Percentiles rank a stretch among this genome's conserved stretches.
Conservation (phyloP, 2,888 invertebrate genomes). For the Xestia rhomboidea region DNA sequence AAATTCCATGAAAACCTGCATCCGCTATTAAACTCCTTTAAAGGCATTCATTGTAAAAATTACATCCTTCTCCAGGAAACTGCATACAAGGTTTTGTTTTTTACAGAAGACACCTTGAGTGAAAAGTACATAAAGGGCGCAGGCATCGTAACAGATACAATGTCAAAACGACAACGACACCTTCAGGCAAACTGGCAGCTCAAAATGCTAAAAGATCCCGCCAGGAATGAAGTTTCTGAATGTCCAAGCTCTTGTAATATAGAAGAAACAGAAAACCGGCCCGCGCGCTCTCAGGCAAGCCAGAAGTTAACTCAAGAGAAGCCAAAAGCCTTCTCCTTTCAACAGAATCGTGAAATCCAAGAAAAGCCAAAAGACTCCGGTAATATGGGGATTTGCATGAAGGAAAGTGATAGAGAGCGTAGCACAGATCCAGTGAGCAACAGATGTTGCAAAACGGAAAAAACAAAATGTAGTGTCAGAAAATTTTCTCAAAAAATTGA, state of each 20-base stretch:
- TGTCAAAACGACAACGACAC: neutral
- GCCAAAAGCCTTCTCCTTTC: no score
- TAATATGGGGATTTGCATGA: neutral
- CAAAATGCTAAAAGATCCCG: neutral
- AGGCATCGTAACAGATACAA: neutral
- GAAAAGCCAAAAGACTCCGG: neutral
- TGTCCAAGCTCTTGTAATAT: neutral
- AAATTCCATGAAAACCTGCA: no score
- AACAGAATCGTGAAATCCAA: neutral
- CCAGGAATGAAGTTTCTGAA: neutral
- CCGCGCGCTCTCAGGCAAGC: neutral
- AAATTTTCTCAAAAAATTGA: constrained; percentile 11
- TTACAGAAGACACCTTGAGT: neutral
- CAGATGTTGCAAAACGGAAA: constrained; percentile 1
- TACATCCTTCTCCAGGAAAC: no score
- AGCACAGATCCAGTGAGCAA: neutral
- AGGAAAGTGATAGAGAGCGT: neutral
- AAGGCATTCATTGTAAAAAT: no score
- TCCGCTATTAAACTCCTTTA: no score
- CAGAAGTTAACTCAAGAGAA: neutral
- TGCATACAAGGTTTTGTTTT: neutral
- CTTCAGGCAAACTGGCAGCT: neutral
- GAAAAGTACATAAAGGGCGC: neutral
- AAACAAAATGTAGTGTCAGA: constrained; percentile 1
- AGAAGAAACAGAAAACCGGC: neutral